A percentile compares a stretch with the other conserved stretches of the same genome.
phyloP scores from a whole-genome alignment of 2,888 invertebrate species.

The Chaetogeoica ovagalla region DNA sequence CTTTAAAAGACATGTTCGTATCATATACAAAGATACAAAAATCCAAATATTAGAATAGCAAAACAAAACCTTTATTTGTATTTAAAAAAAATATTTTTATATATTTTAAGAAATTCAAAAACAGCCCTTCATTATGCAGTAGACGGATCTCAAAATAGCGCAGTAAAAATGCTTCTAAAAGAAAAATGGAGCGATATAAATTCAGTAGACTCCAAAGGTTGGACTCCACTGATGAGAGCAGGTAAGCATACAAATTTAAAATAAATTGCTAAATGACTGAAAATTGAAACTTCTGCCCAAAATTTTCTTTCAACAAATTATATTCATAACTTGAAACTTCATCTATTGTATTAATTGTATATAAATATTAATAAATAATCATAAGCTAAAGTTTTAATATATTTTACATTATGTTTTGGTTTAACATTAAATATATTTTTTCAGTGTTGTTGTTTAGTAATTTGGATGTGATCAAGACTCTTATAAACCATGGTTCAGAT shows the following conservation, averaged over 20 bases:
- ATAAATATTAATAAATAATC: too few relatives aligned
- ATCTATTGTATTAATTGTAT: too few relatives aligned
- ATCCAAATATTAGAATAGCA: background rate
- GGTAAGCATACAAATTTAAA: background rate
- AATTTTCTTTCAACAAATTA: too few relatives aligned
- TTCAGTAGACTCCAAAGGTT: constrained; percentile 35
- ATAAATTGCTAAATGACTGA: background rate
- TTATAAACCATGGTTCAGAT: constrained; percentile 18
- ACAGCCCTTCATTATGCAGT: constrained; percentile 49
- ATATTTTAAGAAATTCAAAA: constrained; percentile 33
- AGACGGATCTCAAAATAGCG: constrained; percentile 36
- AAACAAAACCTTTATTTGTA: background rate
- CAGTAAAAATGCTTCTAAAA: constrained; percentile 28
- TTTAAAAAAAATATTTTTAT: background rate
- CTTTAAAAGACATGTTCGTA: constrained; percentile 29
- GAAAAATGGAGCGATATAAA: constrained; percentile 36
- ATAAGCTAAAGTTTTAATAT: background rate
- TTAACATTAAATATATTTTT: constrained; percentile 7
- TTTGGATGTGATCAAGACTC: constrained; percentile 27
- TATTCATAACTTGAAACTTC: too few relatives aligned
- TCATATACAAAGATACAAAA: background rate
- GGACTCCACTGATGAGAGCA: constrained; percentile 46
- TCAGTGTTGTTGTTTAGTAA: constrained; percentile 27
- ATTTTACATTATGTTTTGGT: background rate
- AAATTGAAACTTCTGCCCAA: background rate